A percentile compares a stretch with the other conserved stretches of the same genome.
Evolutionary conservation across 2,797 vertebrate species (phyloP).

Genomic region (Anguilla megastoma): DNA sequence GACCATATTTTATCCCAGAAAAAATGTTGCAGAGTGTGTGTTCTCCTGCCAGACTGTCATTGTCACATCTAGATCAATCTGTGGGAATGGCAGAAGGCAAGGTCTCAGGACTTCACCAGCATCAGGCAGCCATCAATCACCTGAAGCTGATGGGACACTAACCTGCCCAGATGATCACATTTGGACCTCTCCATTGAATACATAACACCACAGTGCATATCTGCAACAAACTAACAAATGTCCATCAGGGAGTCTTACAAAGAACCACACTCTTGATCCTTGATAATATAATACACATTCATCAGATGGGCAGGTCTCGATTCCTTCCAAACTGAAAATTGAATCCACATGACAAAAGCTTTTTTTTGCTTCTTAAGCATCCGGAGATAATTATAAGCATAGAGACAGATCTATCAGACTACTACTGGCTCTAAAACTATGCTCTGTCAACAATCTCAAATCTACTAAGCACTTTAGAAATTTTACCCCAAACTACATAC

Average conservation of each 20-base stretch:
- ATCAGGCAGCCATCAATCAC: not conserved
- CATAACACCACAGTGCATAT: not conserved
- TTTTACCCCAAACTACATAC: not conserved
- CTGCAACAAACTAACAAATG: not conserved
- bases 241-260: not conserved
- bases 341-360: too few relatives aligned
- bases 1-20: not conserved
- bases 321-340: too few relatives aligned
- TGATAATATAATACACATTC: not conserved
- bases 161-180: not conserved
- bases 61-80: not conserved
- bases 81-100: not conserved
- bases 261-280: too few relatives aligned
- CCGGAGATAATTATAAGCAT: not conserved
- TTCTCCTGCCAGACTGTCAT: not conserved
- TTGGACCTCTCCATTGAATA: not conserved
- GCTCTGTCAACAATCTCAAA: not conserved
- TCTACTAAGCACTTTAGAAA: not conserved
- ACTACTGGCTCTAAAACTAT: not conserved
- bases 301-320: not conserved
- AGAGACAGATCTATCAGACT: not conserved
- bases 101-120: not conserved
- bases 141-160: not conserved
- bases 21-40: not conserved
- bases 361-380: not conserved